Percentiles rank a stretch among this genome's conserved stretches.
Conservation (phyloP, 2,113 vertebrate species). For the Harpagus bidentatus region DNA sequence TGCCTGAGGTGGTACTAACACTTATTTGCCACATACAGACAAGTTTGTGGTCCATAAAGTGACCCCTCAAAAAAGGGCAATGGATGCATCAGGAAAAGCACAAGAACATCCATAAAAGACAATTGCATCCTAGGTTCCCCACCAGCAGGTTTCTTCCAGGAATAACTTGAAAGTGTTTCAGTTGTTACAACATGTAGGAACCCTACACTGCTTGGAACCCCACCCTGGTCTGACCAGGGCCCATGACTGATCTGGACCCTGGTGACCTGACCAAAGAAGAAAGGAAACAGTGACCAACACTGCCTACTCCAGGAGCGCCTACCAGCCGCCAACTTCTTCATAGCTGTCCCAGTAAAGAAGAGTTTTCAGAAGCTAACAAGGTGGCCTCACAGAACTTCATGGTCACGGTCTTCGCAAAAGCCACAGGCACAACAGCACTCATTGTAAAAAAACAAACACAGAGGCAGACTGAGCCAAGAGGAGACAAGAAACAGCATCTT, state of each 20-base stretch:
- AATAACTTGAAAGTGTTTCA: not conserved
- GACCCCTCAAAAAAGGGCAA: not conserved
- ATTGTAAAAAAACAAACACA: slow-evolving; percentile 1
- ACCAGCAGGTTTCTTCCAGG: not conserved
- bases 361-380: not conserved
- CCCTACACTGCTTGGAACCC: not conserved
- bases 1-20: not conserved
- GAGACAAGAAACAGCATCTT: slow-evolving; percentile 41
- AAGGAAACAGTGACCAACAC: not conserved
- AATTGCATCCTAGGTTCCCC: not conserved
- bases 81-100: not conserved
- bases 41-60: not conserved
- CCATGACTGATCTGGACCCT: not conserved
- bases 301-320: not conserved
- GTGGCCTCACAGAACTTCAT: not conserved
- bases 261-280: not conserved
- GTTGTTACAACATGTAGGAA: not conserved
- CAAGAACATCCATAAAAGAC: not conserved
- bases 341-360: not conserved
- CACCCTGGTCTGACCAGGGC: not conserved
- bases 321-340: not conserved
- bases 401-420: not conserved
- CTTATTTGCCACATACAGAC: not conserved
- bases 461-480: slow-evolving; percentile 15
- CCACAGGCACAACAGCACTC: not conserved